phyloP scores from a whole-genome alignment of 1,140 invertebrate species.

The Drosophila ohnishii region DNA sequence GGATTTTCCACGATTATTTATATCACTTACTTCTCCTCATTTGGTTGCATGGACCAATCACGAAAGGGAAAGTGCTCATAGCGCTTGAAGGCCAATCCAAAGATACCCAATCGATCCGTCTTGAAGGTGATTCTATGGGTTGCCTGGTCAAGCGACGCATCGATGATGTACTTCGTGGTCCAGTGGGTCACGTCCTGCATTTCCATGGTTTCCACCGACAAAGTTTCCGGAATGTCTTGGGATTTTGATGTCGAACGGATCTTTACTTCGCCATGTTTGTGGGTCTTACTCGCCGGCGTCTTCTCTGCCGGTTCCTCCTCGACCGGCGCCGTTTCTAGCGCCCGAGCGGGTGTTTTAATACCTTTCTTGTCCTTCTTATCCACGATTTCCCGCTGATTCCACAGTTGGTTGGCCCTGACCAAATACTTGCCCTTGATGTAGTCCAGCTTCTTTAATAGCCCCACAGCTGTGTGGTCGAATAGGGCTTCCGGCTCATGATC shows the following conservation, averaged over 20 bases:
- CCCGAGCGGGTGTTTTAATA: background rate
- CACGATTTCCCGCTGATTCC: slow-evolving; percentile 11
- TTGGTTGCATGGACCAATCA: slow-evolving; percentile 69
- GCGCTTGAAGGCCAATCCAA: slow-evolving; percentile 73
- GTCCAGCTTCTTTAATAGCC: slow-evolving; percentile 50
- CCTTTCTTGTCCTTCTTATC: slow-evolving; percentile 5
- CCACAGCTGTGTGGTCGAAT: slow-evolving; percentile 14
- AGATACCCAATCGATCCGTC: slow-evolving; percentile 67
- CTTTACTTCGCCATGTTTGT: background rate
- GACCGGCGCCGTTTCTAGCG: background rate
- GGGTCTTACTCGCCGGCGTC: background rate
- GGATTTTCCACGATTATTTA: background rate
- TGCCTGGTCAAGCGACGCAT: slow-evolving; percentile 20
- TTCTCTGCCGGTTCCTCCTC: background rate
- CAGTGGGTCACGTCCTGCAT: slow-evolving; percentile 45
- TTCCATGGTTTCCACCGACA: background rate
- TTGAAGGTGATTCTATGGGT: slow-evolving; percentile 44
- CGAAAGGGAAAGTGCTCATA: slow-evolving; percentile 78
- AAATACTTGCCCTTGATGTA: slow-evolving; percentile 23
- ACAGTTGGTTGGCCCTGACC: background rate
- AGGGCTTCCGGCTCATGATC: background rate
- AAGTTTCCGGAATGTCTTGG: background rate
- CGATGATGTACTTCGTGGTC: slow-evolving; percentile 58
- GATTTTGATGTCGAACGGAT: background rate
- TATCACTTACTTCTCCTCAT: slow-evolving; percentile 61